Conservation (phyloP, 2,888 invertebrate genomes). For the Eupelmus urozonus region DNA sequence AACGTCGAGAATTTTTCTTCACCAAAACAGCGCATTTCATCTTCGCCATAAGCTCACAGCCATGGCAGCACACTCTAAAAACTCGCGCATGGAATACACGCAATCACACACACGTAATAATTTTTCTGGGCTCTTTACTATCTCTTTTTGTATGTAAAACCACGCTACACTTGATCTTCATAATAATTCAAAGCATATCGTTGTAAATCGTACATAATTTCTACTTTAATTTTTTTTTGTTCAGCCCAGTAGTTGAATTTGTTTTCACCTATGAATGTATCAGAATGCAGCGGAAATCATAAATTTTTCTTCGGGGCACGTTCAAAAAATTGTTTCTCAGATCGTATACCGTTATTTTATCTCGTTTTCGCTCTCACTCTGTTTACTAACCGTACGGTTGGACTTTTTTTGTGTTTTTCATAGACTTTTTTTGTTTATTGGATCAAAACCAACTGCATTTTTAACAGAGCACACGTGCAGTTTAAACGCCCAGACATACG, state of each 20-base stretch:
- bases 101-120: too few relatives aligned
- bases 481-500: too few relatives aligned
- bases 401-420: neutral
- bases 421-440: constrained; percentile 2
- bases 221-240: constrained; percentile 15
- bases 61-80: too few relatives aligned
- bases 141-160: constrained; percentile 4
- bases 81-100: too few relatives aligned
- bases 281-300: neutral
- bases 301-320: neutral
- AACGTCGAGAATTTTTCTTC: too few relatives aligned
- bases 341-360: neutral
- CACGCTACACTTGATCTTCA: constrained; percentile 27
- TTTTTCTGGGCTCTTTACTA: neutral
- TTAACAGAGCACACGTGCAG: constrained; percentile 31
- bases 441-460: neutral
- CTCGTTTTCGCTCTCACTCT: neutral
- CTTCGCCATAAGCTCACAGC: too few relatives aligned
- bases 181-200: constrained; percentile 21
- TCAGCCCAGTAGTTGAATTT: constrained; percentile 8
- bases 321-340: neutral
- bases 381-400: constrained; percentile 1
- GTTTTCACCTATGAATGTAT: constrained; percentile 13
- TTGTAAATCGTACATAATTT: constrained; percentile 6
- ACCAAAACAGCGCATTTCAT: too few relatives aligned